A percentile compares a stretch with the other conserved stretches of the same genome.
Conservation (phyloP, 2,797 vertebrate species). For the Acridotheres tristis region DNA sequence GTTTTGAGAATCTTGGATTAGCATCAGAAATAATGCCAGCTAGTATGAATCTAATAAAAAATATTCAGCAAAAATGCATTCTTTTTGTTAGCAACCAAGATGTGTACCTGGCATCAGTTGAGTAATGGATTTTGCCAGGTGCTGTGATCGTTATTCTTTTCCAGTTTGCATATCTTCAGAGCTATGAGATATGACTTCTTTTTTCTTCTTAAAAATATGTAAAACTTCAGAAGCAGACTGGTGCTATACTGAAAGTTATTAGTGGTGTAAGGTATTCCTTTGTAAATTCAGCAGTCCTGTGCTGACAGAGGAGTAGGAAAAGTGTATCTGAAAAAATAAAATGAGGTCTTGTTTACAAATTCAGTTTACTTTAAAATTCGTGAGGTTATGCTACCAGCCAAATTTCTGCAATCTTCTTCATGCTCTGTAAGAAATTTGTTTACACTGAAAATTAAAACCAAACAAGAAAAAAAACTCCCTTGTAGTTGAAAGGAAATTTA, state of each 20-base stretch:
- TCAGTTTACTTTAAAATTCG: neutral
- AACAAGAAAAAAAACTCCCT: neutral
- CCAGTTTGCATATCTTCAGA: neutral
- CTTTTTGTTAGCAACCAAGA: neutral
- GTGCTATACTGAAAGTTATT: neutral
- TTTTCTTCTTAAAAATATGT: neutral
- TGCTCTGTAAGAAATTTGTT: neutral
- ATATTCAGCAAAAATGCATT: neutral
- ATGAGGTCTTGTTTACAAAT: neutral
- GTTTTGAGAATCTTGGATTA: neutral
- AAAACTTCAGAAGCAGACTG: neutral
- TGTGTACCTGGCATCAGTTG: neutral
- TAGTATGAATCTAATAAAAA: neutral
- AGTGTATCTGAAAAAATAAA: neutral
- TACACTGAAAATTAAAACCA: neutral
- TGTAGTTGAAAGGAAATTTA: neutral
- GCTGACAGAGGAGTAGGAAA: neutral
- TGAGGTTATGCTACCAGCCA: neutral
- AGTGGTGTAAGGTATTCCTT: neutral
- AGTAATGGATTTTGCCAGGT: neutral
- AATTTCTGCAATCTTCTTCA: neutral
- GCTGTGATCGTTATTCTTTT: neutral
- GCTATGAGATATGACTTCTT: neutral
- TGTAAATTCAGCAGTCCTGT: neutral
- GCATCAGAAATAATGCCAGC: neutral